A percentile compares a stretch with the other conserved stretches of the same genome.
phyloP scores from a whole-genome alignment of 1,140 invertebrate genomes.

The Rhysida immarginata region DNA sequence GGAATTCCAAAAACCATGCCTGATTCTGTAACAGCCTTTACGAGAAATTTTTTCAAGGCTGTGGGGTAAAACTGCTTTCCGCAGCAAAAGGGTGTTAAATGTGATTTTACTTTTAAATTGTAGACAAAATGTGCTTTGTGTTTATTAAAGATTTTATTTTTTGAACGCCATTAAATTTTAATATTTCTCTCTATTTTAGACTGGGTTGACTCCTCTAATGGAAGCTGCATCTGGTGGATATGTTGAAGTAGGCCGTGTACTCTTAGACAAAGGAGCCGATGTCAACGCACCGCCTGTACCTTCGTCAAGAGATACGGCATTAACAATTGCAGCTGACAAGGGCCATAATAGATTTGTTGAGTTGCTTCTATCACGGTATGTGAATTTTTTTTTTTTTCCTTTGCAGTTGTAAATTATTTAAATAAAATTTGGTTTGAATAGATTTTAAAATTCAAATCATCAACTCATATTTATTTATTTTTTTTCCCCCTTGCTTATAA shows the following conservation, averaged over 20 bases:
- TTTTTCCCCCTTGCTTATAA: constrained; percentile 19
- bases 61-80: no score
- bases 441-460: no score
- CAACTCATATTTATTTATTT: background rate
- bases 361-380: constrained; percentile 29
- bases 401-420: background rate
- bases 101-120: no score
- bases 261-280: constrained; percentile 92
- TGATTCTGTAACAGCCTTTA: no score
- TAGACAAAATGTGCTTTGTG: no score
- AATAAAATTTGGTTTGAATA: background rate
- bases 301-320: constrained; percentile 89
- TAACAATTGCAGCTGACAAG: constrained; percentile 98
- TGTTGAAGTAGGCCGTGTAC: constrained; percentile 89
- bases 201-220: constrained; percentile 95
- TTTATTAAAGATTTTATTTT: no score
- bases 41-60: no score
- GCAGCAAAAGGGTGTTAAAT: background rate
- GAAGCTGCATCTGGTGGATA: constrained; percentile 98
- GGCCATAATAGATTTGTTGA: constrained; percentile 96
- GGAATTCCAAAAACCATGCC: no score
- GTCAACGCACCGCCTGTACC: constrained; percentile 97
- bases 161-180: no score
- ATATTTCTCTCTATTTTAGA: constrained; percentile 43
- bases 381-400: background rate